These are phyloP conservation scores for Sesamia inferens DNA, from an alignment of 2,888 invertebrate species.

Conservation along the genomic window DNA sequence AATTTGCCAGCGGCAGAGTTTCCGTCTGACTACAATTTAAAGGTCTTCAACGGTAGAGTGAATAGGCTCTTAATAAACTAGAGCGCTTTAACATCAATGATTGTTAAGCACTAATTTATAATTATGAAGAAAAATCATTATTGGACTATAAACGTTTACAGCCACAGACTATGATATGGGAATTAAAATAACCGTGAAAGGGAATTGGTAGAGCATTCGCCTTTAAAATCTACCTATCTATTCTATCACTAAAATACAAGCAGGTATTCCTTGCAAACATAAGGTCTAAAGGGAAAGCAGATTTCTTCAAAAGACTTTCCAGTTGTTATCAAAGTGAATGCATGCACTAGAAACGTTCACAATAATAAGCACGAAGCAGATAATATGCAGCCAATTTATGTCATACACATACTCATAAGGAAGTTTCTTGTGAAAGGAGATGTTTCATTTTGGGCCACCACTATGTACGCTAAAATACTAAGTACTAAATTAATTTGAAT, in stretches of 20 bases:
- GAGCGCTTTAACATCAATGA: too few species aligned
- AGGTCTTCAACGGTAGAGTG: too few species aligned
- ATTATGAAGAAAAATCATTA: too few species aligned
- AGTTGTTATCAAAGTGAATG: slow-evolving; percentile 61
- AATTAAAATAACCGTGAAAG: slow-evolving; percentile 24
- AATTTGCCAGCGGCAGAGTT: too few species aligned
- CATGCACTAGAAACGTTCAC: slow-evolving; percentile 55
- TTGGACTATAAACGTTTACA: slow-evolving; percentile 7
- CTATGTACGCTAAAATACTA: too few species aligned
- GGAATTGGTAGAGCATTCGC: slow-evolving; percentile 15
- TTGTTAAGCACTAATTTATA: too few species aligned
- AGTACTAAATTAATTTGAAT: too few species aligned
- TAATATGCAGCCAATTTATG: slow-evolving; percentile 23
- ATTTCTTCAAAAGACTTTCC: slow-evolving; percentile 44
- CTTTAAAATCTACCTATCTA: slow-evolving; percentile 18
- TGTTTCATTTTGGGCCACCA: too few species aligned
- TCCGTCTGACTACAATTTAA: too few species aligned
- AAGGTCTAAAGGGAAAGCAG: slow-evolving; percentile 38
- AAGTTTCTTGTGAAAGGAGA: neutral
- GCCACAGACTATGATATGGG: neutral
- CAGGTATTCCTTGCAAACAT: slow-evolving; percentile 27
- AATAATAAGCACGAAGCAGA: slow-evolving; percentile 26
- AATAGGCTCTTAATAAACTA: too few species aligned
- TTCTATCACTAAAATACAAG: slow-evolving; percentile 27
- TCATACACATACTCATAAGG: neutral